Evolutionary conservation across 2,888 invertebrate genomes (phyloP), one percentile per base, ranked within the genome.

Genomic region (Leptogaster cylindrica): DNA sequence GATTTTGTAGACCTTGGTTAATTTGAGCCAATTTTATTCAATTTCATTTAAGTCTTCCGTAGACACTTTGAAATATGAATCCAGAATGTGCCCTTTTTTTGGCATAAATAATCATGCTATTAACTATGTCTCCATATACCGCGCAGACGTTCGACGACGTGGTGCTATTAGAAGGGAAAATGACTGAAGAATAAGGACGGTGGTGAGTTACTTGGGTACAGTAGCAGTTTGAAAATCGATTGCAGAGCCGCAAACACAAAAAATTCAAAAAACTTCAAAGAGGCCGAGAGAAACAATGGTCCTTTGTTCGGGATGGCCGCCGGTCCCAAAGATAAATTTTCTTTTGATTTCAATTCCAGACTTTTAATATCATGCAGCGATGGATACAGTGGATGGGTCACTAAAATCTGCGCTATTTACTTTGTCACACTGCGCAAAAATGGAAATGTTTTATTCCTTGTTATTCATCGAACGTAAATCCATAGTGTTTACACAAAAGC

Each of bases 111-210:
- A 68, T 65, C 68, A 36, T 58, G 65, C 68, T 68, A 68, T 68
- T 68, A 68, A 65, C 65, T 39, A 68, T 68, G 65, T 68, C 65
- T 68, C 68, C 68, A 68, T 68, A 68, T 65, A 65, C 58, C 46
- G 58, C n/a, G n/a, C 68, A 64, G 63, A 50, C 65, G 61, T 48
- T n/a, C 48, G 50, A 50, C 51, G 23, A 16, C 52, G 28, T 48
- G 63, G 39, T 28, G 58, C 63, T 51, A 63, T 39, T 58, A 58
- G 58, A 58, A 39, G 25, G 51, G 25, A 41, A 65, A 67, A 67
- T 69, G 69, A 69, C 69, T 67, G 67, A 69, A 69, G 67, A 69
- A 69, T 69, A 67, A 67, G 52, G 65, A 58, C 39, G 44, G 61
- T 52, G 65, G 69, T 69, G 69, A 69, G 65, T 67, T 69, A 67